Percentiles rank a stretch among this genome's conserved stretches.
Conservation (phyloP, 2,888 invertebrate species). For the Pasiphila rectangulata region DNA sequence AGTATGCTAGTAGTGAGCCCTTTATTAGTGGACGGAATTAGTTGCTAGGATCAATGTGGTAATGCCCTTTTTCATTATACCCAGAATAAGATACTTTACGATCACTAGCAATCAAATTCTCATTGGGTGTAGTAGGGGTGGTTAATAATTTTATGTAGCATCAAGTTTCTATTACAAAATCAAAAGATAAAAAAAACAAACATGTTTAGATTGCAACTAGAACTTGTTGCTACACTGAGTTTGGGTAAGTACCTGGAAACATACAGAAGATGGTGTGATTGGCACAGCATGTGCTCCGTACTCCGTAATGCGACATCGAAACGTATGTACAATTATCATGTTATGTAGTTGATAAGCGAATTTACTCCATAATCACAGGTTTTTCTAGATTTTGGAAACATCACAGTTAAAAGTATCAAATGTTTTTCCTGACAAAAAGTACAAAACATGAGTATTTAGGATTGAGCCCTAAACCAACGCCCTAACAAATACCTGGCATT, state of each 20-base stretch:
- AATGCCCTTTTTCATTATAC: slow-evolving; percentile 1
- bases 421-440: slow-evolving; percentile 2
- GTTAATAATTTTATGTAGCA: slow-evolving; percentile 49
- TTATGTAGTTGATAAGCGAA: neutral
- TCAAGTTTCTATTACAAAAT: slow-evolving; percentile 41
- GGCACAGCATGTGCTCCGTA: slow-evolving; percentile 51
- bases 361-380: slow-evolving; percentile 2
- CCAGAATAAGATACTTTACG: slow-evolving; percentile 18
- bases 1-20: slow-evolving; percentile 68
- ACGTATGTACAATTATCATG: slow-evolving; percentile 1
- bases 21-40: slow-evolving; percentile 44
- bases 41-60: slow-evolving; percentile 37
- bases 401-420: slow-evolving; percentile 2
- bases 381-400: slow-evolving; percentile 1
- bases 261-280: slow-evolving; percentile 71
- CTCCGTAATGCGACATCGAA: slow-evolving; percentile 42
- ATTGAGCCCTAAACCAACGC: slow-evolving; percentile 29
- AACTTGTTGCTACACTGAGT: slow-evolving; percentile 60
- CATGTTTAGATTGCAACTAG: slow-evolving; percentile 8
- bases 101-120: slow-evolving; percentile 54
- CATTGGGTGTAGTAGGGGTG: slow-evolving; percentile 48
- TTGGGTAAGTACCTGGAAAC: slow-evolving; percentile 76
- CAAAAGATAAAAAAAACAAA: slow-evolving; percentile 5
- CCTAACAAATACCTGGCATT: slow-evolving; percentile 76
- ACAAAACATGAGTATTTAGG: slow-evolving; percentile 4